These are phyloP conservation scores for Lasioglossum oenotherae DNA, from an alignment of 2,888 invertebrate species.

Conservation along the genomic window DNA sequence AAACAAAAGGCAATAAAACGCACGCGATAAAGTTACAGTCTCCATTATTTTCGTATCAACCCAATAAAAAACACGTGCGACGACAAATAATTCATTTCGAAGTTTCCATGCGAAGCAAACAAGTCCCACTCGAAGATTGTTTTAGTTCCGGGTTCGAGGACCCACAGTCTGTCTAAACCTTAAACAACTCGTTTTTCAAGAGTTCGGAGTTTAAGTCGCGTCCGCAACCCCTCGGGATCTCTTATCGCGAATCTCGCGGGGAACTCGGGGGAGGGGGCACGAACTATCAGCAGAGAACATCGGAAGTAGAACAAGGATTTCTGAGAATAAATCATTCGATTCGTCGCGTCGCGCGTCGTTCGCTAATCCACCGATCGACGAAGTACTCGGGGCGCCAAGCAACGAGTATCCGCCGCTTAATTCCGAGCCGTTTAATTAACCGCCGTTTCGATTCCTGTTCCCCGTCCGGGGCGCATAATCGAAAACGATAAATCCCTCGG, in stretches of 20 bases:
- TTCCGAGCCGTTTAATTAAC: constrained; percentile 50
- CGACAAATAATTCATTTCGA: not conserved
- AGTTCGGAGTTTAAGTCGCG: not conserved
- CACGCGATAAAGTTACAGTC: not conserved
- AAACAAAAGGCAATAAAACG: not conserved
- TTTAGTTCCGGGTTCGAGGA: not conserved
- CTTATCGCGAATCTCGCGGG: not conserved
- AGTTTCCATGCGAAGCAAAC: not conserved
- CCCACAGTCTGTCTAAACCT: not conserved
- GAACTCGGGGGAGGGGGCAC: not conserved
- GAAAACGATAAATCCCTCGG: constrained; percentile 62
- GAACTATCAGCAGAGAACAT: constrained; percentile 7
- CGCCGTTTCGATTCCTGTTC: constrained; percentile 48
- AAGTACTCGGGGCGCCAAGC: constrained; percentile 4
- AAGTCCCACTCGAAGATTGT: not conserved
- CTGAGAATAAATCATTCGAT: constrained; percentile 6
- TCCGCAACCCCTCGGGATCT: not conserved
- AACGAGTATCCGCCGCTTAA: constrained; percentile 33
- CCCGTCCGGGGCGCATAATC: constrained; percentile 49
- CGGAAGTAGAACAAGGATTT: constrained; percentile 4
- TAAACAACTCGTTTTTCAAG: constrained; percentile 4
- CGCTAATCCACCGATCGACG: not conserved
- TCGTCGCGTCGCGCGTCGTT: not conserved
- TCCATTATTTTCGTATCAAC: not conserved
- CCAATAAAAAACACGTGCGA: not conserved